Evolutionary conservation across 2,888 invertebrate genomes (phyloP).

Genomic region (Xylota segnis): DNA sequence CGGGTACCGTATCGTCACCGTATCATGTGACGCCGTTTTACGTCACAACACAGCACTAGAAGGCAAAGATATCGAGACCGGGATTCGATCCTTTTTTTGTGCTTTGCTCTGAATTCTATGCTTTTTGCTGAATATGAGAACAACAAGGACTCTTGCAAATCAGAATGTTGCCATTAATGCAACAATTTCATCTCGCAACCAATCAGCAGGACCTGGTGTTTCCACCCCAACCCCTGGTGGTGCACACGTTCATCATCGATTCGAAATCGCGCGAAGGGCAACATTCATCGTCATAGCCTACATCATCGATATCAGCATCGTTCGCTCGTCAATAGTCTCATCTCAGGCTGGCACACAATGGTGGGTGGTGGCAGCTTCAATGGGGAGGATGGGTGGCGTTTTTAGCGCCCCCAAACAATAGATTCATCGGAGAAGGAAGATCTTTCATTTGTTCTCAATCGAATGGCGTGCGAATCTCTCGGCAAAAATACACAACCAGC

Average conservation of each 20-base stretch:
- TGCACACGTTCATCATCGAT: conserved; percentile 59
- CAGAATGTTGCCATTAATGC: conserved; percentile 77
- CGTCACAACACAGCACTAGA: conserved; percentile 57
- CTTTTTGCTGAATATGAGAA: conserved; percentile 72
- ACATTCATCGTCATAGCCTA: conserved; percentile 66
- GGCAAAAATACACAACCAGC: conserved; percentile 38
- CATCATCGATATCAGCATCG: conserved; percentile 68
- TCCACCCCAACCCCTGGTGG: background rate
- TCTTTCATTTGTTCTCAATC: conserved; percentile 68
- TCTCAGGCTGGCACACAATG: conserved; percentile 12
- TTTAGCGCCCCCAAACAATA: conserved; percentile 71
- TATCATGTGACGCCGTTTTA: conserved; percentile 66
- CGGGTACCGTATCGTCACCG: background rate
- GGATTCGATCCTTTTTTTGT: conserved; percentile 12
- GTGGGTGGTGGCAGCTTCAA: background rate
- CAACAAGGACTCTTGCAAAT: conserved; percentile 75
- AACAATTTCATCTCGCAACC: conserved; percentile 75
- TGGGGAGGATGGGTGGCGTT: conserved; percentile 27
- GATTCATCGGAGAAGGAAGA: conserved; percentile 22
- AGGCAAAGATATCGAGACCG: conserved; percentile 47
- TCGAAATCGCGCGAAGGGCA: conserved; percentile 72
- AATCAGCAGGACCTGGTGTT: conserved; percentile 54
- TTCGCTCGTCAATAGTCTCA: conserved; percentile 17
- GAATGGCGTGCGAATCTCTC: conserved; percentile 67
- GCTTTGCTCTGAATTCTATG: conserved; percentile 47